Evolutionary conservation across 2,797 vertebrate species (phyloP), one percentile per base, ranked within the genome.

Genomic region (Danionella dracula): DNA sequence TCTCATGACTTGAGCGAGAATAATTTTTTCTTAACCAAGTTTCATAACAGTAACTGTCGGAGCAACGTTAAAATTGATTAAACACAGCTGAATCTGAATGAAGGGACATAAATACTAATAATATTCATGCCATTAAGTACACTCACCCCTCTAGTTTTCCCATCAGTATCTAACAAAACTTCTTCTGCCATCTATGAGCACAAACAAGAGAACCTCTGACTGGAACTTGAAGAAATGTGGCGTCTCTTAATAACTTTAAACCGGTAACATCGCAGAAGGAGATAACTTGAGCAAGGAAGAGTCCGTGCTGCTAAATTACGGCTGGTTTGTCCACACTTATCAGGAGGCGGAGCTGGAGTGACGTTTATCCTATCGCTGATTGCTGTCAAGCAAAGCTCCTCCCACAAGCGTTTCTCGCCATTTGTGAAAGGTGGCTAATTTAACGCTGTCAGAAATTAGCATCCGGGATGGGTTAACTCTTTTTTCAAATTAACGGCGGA

Each of bases 101-200:
- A 23, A 27, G 3, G 11, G 6, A 10, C 0, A 41, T 8, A 2
- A 42, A 15, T 2, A 42, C 15, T 3, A 19, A 16, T 10, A 8
- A 8, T 9, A 19, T 17, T 13, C 8, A 42, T 20, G 20, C 2
- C 10, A 44, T 31, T 37, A 45, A 44, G 19, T 1, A 29, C 5
- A 84, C 89, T 87, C 66, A 91, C 89, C 84, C 74, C 51, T 42
- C 15, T 46, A 45, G 50, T 16, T 71, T 83, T 84, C 35, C 56
- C 82, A 79, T 79, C 27, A 50, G 78, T 51, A 32, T 77, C 68
- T 62, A 71, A 12, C 70, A 89, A 79, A 44, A 83, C 62, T 76
- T 89, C 85, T 59, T 87, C 85, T 62, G 86, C 88, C 90, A 91
- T 91, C 76, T 83, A 82, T 62, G 37, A 72, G 69, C n/a, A 74